Base-by-base conservation (phyloP, 2,888 invertebrate species). In the Eupithecia tripunctaria region DNA sequence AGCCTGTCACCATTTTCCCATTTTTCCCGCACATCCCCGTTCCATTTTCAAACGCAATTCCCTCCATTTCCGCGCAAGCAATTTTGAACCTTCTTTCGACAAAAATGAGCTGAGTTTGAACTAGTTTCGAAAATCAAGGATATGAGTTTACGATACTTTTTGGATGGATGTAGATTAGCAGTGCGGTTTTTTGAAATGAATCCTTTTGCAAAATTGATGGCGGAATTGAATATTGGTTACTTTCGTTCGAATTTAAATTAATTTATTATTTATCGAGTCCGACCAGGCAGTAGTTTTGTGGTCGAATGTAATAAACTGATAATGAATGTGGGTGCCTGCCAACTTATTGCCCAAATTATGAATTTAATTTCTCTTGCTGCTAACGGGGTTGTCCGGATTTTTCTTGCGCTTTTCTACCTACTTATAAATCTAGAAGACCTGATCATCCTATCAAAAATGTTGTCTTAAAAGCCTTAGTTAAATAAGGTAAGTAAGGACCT, bases 121-220 rank as follows among this genome's bases (percentile, higher is more conserved):
- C 25, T n/a, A n/a, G 8, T 12, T 67, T 75, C 68, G 64, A 29
- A 76, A 47, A 41, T 74, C 51, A 27, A 74, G 41, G 41, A 51
- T 18, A 21, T 5, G 41, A 4, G 82, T 71, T 84, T 88, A 77
- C 59, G 79, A 65, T 82, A 70, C 83, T 87, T 79, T n/a, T 74
- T 67, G 63, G 75, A 12, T 71, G 56, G 67, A n/a, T 7, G 59
- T 51, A 83, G 88, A 86, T 91, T 89, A 90, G 87, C 89, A 87
- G 86, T 94, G 94, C 86, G 94, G 94, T 94, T 94, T 93, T 93
- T 91, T 88, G 88, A 91, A 64, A 90, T 88, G 86, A 88, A 90
- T 88, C 87, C 89, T 86, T 86, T 90, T 89, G 86, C 84, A 81
- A 84, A 90, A 89, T 88, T 90, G 91, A 86, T 90, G 88, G 84